Base-by-base conservation (phyloP, 2,888 invertebrate genomes). In the Chrysotoxum bicinctum region DNA sequence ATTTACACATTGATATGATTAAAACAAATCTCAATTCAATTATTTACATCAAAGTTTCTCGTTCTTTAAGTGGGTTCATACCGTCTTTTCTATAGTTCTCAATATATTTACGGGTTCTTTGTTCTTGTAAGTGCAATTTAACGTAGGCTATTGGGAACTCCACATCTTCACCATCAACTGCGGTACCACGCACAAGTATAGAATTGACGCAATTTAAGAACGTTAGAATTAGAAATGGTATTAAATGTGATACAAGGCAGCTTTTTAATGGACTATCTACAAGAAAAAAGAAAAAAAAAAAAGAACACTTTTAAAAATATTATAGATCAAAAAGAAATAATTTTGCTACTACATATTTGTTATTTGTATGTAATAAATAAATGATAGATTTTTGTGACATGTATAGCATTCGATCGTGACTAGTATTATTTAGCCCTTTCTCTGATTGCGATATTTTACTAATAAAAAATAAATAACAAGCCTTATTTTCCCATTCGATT, bases 171-270 rank as follows among this genome's bases (percentile, higher is more conserved):
- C 96, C 97, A 91, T 97, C 97, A 70, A 97, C 96, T 91, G 96
- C 97, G 1, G 97, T 97, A 0, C 97, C 98, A 54, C 97, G 94
- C 3, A 97, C 97, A 84, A 97, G 93, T 69, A 97, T 94, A 0
- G 97, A 96, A 92, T 98, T 97, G 88, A 97, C 96, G 90, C 97
- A 97, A 90, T 97, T 97, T 70, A 97, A 93, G 9, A 97, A 93
- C 68, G 97, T 94, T 68, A 97, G 93, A 45, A 97, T 92, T 0
- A 95, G 90, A 84, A 97, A 94, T 87, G 96, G 96, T 79, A 95
- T 93, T 88, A 95, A 92, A 91, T 97, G 96, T 0, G 96, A 96
- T 85, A 96, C 93, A 96, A 96, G 96, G 90, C 95, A 96, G 91
- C 97, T 97, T 87, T 96, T 91, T 84, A 95, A 94, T 56, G 93